phyloP scores from a whole-genome alignment of 2,113 vertebrate species.

The Dicaeum eximium region DNA sequence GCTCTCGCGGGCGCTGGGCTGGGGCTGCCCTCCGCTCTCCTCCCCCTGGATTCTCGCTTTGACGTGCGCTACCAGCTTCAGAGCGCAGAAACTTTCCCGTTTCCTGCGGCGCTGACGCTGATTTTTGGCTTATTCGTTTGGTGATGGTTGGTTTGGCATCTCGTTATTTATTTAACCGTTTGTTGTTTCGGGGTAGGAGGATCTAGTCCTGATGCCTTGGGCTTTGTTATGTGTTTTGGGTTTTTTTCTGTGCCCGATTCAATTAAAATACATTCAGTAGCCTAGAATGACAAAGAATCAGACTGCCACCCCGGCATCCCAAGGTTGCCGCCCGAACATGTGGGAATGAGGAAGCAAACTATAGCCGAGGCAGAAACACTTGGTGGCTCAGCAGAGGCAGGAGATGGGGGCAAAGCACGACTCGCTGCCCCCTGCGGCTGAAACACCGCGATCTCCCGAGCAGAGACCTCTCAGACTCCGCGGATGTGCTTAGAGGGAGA shows the following conservation, averaged over 20 bases:
- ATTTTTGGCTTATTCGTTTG: slow-evolving; percentile 1
- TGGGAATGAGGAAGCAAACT: neutral
- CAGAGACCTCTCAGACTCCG: neutral
- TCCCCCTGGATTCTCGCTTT: neutral
- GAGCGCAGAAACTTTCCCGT: slow-evolving; percentile 48
- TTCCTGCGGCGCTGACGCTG: slow-evolving; percentile 4
- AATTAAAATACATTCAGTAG: neutral
- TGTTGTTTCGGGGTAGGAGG: neutral
- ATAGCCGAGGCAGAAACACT: neutral
- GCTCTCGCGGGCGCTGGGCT: neutral
- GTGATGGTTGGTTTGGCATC: neutral
- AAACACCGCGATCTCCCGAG: neutral
- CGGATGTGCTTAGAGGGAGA: neutral
- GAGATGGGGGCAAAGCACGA: neutral
- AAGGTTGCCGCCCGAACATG: neutral
- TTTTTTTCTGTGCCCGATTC: neutral
- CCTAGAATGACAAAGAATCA: neutral
- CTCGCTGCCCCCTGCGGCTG: neutral
- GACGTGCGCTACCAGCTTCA: neutral
- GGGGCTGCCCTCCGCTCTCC: neutral
- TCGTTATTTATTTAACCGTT: slow-evolving; percentile 20
- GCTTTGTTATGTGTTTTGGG: neutral
- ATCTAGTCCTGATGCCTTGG: neutral
- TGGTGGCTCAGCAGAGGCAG: neutral
- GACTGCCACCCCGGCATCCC: neutral